Evolutionary conservation across 2,113 vertebrate species (phyloP), one percentile per base, ranked within the genome.

Genomic region (Tiliqua scincoides): DNA sequence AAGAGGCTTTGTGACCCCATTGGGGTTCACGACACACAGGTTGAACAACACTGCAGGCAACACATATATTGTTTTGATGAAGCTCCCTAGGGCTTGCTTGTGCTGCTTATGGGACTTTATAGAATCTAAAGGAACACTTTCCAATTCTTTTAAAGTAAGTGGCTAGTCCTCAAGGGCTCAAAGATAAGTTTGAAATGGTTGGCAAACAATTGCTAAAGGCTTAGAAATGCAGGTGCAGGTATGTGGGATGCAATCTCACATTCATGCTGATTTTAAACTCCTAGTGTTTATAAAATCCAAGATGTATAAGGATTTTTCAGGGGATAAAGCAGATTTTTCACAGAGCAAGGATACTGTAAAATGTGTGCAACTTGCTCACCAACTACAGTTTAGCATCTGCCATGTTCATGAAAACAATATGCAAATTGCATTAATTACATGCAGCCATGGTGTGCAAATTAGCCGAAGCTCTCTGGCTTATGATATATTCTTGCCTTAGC

Each of bases 341-440:
- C 52, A 70, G 84, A 78, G 1, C 35, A 70, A 40, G 74, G 30
- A 30, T 40, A n/a, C 15, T 25, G 18, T 61, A 40, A n/a, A 54
- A 27, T 6, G 2, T 37, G 32, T 25, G 37, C 54, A 77, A 57
- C 32, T 70, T 80, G 32, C 63, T 77, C 77, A 54, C 70, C 71
- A 48, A 52, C 68, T 86, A 68, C 35, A 73, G 57, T 80, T 86
- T 63, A 80, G 68, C 77, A 86, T 80, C 70, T 80, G 77, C 23
- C 32, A 37, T 80, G 40, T 54, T 80, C 68, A 52, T 54, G 68
- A 65, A 85, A 80, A 86, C 62, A 32, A 79, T 61, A 52, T 62
- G 70, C 57, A 73, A 37, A 72, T 73, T 79, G 68, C 57, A 74
- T 86, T 80, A 73, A 80, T 80, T 62, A 54, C 43, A 52, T 72